Evolutionary conservation across 2,888 invertebrate genomes (phyloP).

Genomic region (Blastobasis lacticolella): DNA sequence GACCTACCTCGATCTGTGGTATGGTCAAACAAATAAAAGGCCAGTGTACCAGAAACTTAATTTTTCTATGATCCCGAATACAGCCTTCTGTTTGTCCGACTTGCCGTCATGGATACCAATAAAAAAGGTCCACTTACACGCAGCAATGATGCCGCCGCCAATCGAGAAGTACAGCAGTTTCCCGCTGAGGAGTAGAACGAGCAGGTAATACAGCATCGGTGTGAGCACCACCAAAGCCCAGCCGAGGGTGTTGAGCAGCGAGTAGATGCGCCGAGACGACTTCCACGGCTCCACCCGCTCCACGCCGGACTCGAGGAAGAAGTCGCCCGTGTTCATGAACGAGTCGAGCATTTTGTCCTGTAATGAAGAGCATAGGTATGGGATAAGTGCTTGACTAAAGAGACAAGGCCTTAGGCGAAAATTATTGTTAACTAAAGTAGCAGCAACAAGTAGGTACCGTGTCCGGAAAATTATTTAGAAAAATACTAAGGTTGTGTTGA

Average conservation of each 20-base stretch:
- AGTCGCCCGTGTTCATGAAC: slow-evolving; percentile 83
- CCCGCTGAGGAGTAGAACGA: slow-evolving; percentile 80
- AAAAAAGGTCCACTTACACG: slow-evolving; percentile 78
- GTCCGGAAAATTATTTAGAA: too few relatives aligned
- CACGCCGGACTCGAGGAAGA: slow-evolving; percentile 84
- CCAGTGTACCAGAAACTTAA: too few relatives aligned
- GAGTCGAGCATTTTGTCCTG: slow-evolving; percentile 85
- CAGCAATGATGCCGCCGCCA: slow-evolving; percentile 79
- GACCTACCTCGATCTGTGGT: too few relatives aligned
- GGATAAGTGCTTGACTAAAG: too few relatives aligned
- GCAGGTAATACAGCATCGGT: slow-evolving; percentile 81
- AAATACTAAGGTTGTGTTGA: too few relatives aligned
- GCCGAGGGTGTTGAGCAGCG: slow-evolving; percentile 80
- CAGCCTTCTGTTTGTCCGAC: too few relatives aligned
- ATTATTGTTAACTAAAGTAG: too few relatives aligned
- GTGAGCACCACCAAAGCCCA: slow-evolving; percentile 82
- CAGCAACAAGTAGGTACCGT: too few relatives aligned
- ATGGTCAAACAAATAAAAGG: too few relatives aligned
- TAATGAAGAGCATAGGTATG: slow-evolving; percentile 16
- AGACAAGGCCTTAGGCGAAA: too few relatives aligned
- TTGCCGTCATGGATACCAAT: too few relatives aligned
- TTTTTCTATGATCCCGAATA: too few relatives aligned
- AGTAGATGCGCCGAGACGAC: slow-evolving; percentile 75
- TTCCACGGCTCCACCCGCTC: slow-evolving; percentile 75
- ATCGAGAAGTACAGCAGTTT: slow-evolving; percentile 80